Evolutionary conservation across 1,140 invertebrate genomes (phyloP).

Genomic region (Pseudomyrmex concolor): DNA sequence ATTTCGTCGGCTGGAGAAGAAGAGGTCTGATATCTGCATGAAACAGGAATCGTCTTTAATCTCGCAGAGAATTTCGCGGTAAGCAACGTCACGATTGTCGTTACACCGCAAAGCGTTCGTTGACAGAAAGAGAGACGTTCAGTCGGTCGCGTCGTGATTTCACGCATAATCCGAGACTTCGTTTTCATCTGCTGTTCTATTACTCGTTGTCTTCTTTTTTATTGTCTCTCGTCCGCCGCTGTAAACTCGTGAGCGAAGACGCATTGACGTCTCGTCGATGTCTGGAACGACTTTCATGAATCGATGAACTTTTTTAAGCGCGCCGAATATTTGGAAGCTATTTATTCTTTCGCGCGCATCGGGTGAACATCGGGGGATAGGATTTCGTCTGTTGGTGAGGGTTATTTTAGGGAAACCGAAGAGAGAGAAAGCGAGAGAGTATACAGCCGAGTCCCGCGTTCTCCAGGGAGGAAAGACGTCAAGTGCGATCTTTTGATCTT

Average conservation of each 20-base stretch:
- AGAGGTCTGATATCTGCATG: constrained; percentile 18
- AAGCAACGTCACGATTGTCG: constrained; percentile 13
- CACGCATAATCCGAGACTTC: neutral
- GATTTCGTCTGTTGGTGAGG: constrained; percentile 3
- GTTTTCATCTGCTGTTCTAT: neutral
- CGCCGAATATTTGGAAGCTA: neutral
- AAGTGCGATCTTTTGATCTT: constrained; percentile 45
- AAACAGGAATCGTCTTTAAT: constrained; percentile 44
- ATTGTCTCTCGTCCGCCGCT: neutral
- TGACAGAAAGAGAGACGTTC: constrained; percentile 34
- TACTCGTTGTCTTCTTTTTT: neutral
- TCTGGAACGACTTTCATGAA: neutral
- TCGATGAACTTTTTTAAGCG: neutral
- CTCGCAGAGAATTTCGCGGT: constrained; percentile 16
- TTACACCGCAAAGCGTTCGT: constrained; percentile 6
- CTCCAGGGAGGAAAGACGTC: constrained; percentile 12
- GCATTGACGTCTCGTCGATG: neutral
- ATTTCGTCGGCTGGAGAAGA: constrained; percentile 67
- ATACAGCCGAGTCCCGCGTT: neutral
- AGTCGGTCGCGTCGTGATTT: neutral
- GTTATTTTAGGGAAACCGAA: constrained; percentile 24
- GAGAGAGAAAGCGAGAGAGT: neutral
- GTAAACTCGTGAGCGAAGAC: neutral
- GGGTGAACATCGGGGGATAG: neutral
- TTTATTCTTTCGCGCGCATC: neutral